A percentile compares a stretch with the other conserved stretches of the same genome.
Evolutionary conservation across 1,140 invertebrate genomes (phyloP).

Genomic region (Caerostris darwini): DNA sequence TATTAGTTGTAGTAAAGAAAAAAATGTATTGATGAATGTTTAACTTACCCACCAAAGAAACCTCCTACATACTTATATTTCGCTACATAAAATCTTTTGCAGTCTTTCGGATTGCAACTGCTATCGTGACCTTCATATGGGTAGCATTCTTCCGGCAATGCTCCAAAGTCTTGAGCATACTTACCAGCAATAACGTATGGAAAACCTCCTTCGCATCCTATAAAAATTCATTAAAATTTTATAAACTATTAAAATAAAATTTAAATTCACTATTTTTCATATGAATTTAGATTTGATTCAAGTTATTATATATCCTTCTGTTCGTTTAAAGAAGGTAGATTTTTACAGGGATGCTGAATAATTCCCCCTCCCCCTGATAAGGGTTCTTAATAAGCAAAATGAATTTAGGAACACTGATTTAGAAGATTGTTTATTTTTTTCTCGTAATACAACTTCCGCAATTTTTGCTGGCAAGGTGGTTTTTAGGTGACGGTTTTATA

Average conservation of each 20-base stretch:
- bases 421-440: too few species aligned
- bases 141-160: constrained; percentile 83
- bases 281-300: background rate
- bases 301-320: too few species aligned
- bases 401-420: too few species aligned
- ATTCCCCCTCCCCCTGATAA: too few species aligned
- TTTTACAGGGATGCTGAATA: too few species aligned
- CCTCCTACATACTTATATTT: constrained; percentile 83
- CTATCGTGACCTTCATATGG: constrained; percentile 83
- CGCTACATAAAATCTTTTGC: constrained; percentile 82
- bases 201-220: constrained; percentile 84
- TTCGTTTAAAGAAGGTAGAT: too few species aligned
- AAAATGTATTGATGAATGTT: too few species aligned
- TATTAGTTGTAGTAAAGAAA: too few species aligned
- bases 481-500: too few species aligned
- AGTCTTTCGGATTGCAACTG: constrained; percentile 80
- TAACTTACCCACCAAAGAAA: constrained; percentile 82
- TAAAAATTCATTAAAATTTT: background rate
- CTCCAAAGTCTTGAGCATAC: constrained; percentile 83
- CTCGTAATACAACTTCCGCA: too few species aligned
- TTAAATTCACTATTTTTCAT: background rate
- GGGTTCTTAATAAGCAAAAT: too few species aligned
- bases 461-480: too few species aligned
- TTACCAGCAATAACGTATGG: constrained; percentile 84
- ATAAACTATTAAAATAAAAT: background rate